Base-by-base conservation (phyloP, 1,140 invertebrate species). In the Battus philenor region DNA sequence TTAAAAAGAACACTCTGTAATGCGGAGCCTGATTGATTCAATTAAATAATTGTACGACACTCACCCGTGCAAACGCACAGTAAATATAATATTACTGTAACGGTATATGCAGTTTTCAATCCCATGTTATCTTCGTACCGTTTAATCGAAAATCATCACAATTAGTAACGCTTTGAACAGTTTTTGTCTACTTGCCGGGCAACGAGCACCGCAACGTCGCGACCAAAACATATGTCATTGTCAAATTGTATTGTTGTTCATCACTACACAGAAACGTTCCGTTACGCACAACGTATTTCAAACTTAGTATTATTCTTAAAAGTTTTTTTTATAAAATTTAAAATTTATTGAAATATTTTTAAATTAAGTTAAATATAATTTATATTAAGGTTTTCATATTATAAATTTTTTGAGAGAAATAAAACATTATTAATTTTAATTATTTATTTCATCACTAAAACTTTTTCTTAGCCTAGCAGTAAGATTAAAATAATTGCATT, bases 1-100 rank as follows among this genome's bases (percentile, higher is more conserved):
- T 81, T 81, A 81, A 84, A 79, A 81, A 78, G 74, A 81, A 77
- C 69, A 68, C 62, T 64, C 62, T 67, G 64, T 68, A 72, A 79
- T 64, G 69, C 64, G 50, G 45, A 54, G 49, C 62, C 50, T 68
- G 75, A 79, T 83, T 81, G 72, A 78, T 76, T 84, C 77, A 84
- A 84, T 84, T 84, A 84, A 77, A 84, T 84, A 79, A 81, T 81
- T 68, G 77, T 63, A 53, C 36, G 26, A 50, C 71, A 78, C 80
- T 81, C 74, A 84, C 80, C 77, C 58, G 71, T 59, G 57, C 56
- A 67, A 49, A 63, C 55, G 56, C 58, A 73, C 41, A 71, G 67
- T 31, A 78, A 50, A 61, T 70, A 68, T 39, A 83, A 43, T 43
- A 70, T 29, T 52, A 83, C 53, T 7, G 68, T 48, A 52, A 75